Evolutionary conservation across 1,140 invertebrate species (phyloP).

Genomic region (Bombus ignitus): DNA sequence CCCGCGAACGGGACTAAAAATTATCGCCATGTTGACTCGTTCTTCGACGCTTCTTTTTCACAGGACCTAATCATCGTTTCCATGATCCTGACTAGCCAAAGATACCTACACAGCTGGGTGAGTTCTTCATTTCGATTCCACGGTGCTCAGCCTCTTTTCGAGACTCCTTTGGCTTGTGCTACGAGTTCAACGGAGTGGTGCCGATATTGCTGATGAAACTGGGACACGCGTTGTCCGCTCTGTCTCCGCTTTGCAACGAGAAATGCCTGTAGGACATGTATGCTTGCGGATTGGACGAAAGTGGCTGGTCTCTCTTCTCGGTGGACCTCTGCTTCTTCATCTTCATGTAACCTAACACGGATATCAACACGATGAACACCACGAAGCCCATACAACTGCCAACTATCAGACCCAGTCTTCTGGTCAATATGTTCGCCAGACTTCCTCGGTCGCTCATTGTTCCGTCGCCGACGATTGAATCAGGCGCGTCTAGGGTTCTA

Average conservation of each 20-base stretch:
- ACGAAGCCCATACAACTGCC: constrained; percentile 93
- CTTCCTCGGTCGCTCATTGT: constrained; percentile 86
- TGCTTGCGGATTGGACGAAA: constrained; percentile 86
- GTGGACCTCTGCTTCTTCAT: constrained; percentile 91
- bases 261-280: constrained; percentile 90
- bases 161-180: constrained; percentile 73
- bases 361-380: constrained; percentile 91
- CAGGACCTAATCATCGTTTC: not conserved
- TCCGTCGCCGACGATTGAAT: constrained; percentile 84
- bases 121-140: constrained; percentile 57
- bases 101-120: constrained; percentile 71
- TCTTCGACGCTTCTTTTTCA: not conserved
- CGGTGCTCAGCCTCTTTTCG: constrained; percentile 11
- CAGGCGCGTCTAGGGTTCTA: constrained; percentile 88
- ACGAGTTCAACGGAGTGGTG: constrained; percentile 77
- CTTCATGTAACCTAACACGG: constrained; percentile 92
- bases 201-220: constrained; percentile 81
- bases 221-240: constrained; percentile 77
- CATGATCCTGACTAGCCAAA: constrained; percentile 55
- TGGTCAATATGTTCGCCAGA: constrained; percentile 86
- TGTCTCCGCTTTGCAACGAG: constrained; percentile 83
- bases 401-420: constrained; percentile 91
- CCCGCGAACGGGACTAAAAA: not conserved
- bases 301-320: constrained; percentile 87
- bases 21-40: too few relatives aligned